phyloP scores from a whole-genome alignment of 2,888 invertebrate genomes.

The Pammene aurita region DNA sequence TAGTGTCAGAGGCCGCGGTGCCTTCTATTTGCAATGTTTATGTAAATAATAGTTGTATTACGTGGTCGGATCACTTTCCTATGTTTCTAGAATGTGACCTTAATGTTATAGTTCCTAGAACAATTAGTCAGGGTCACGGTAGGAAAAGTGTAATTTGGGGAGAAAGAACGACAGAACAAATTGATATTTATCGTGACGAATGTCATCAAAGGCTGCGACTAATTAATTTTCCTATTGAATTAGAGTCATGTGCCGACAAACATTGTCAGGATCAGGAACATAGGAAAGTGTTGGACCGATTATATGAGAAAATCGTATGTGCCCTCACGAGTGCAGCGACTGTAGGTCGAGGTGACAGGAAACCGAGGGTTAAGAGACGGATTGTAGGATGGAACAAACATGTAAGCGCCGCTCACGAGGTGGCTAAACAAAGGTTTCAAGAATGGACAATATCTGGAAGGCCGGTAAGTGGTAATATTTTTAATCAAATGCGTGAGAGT shows the following conservation, averaged over 20 bases:
- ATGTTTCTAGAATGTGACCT: too few species aligned
- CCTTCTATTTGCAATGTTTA: too few species aligned
- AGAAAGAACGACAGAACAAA: background rate
- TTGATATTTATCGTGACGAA: background rate
- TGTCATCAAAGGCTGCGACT: background rate
- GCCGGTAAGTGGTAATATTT: background rate
- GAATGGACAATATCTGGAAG: background rate
- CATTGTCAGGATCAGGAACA: background rate
- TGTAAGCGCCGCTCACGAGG: background rate
- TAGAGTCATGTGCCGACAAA: too few species aligned
- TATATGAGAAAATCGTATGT: background rate
- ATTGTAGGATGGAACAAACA: slow-evolving; percentile 8
- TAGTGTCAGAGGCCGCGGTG: too few species aligned
- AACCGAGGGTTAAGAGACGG: background rate
- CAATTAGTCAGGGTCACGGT: too few species aligned
- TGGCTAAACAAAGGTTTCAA: background rate
- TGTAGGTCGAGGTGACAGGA: background rate
- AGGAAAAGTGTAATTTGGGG: background rate
- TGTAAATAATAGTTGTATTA: too few species aligned
- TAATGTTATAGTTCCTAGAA: too few species aligned
- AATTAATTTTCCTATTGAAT: too few species aligned
- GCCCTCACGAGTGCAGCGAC: background rate
- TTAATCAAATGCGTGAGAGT: slow-evolving; percentile 6
- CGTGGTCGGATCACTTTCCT: too few species aligned
- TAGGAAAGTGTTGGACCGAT: background rate